Conservation (phyloP, 2,888 invertebrate genomes). For the Epiperipatus broadwayi region DNA sequence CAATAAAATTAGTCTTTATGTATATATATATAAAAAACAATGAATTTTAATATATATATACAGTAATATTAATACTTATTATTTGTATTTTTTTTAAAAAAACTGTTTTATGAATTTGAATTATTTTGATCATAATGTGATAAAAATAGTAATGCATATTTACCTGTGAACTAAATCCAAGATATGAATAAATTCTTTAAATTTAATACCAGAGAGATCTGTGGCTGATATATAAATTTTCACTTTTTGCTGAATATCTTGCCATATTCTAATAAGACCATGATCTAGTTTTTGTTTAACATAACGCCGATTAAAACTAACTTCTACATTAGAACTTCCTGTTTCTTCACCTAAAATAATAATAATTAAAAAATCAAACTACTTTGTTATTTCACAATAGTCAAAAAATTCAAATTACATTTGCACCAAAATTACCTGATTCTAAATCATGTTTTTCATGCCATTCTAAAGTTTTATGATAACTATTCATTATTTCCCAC, state of each 20-base stretch:
- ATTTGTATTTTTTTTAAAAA: too few species aligned
- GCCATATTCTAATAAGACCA: conserved; percentile 69
- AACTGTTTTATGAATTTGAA: too few species aligned
- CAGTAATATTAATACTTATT: too few species aligned
- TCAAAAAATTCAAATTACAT: not conserved
- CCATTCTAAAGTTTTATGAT: conserved; percentile 55
- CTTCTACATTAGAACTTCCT: too few species aligned
- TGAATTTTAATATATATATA: too few species aligned
- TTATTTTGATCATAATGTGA: too few species aligned
- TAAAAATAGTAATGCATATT: conserved; percentile 12
- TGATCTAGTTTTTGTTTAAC: conserved; percentile 71
- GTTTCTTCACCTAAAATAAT: conserved; percentile 14
- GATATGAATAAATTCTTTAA: conserved; percentile 82
- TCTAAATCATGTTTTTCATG: conserved; percentile 37
- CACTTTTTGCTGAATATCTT: conserved; percentile 78
- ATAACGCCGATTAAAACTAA: too few species aligned
- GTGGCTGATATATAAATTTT: conserved; percentile 56
- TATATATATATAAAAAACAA: too few species aligned
- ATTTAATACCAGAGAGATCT: conserved; percentile 64
- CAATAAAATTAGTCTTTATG: too few species aligned
- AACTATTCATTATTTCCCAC: conserved; percentile 59
- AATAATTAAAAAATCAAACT: conserved; percentile 8
- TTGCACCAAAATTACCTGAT: not conserved
- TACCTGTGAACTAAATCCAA: conserved; percentile 62
- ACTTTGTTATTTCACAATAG: not conserved